phyloP scores from a whole-genome alignment of 2,888 invertebrate species.

The Tetranychus piercei region DNA sequence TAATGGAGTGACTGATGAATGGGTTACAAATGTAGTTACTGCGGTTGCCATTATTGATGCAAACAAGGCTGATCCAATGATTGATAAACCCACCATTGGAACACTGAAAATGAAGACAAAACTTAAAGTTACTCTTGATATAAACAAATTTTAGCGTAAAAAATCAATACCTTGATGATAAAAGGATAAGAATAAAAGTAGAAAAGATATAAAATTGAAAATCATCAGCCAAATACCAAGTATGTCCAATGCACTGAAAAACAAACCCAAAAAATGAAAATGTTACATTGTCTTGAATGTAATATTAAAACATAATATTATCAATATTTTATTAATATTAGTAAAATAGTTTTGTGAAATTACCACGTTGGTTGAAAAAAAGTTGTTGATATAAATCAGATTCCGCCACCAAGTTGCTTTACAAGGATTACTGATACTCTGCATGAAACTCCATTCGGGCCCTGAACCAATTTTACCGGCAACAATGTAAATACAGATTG shows the following conservation, averaged over 20 bases:
- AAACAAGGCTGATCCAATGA: not conserved
- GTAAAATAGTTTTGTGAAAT: not conserved
- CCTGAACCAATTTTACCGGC: not conserved
- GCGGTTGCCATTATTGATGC: not conserved
- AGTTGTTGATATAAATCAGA: conserved; percentile 1
- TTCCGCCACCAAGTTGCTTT: conserved; percentile 1
- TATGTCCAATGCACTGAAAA: conserved; percentile 3
- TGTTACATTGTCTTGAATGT: too few species aligned
- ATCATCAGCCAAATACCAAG: not conserved
- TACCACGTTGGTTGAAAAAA: not conserved
- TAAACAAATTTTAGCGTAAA: not conserved
- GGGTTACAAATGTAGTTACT: not conserved
- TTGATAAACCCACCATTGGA: not conserved
- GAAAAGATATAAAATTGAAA: conserved; percentile 7
- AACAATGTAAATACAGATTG: not conserved
- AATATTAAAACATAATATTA: not conserved
- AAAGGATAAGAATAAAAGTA: not conserved
- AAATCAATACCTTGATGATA: conserved; percentile 1
- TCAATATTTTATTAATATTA: not conserved
- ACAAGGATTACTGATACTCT: not conserved
- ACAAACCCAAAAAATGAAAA: too few species aligned
- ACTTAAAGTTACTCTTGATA: too few species aligned
- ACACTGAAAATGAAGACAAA: not conserved
- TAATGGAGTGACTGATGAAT: not conserved
- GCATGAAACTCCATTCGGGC: not conserved